phyloP scores from a whole-genome alignment of 2,113 vertebrate genomes.

The Archocentrus centrarchus region DNA sequence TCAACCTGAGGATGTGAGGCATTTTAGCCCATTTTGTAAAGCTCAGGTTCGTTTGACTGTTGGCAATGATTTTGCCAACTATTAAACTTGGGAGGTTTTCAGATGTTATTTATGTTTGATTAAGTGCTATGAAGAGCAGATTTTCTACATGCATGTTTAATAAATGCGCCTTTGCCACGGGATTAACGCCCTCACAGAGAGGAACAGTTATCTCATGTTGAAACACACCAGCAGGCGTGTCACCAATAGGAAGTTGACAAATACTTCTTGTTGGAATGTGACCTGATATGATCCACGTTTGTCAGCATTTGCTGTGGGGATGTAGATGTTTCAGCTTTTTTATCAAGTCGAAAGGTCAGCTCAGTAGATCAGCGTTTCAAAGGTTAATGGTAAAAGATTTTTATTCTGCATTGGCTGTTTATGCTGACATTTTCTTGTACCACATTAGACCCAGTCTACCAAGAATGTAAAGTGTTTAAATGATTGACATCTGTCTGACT shows the following conservation, averaged over 20 bases:
- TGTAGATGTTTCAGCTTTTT: conserved; percentile 3
- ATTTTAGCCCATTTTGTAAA: neutral
- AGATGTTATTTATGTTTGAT: neutral
- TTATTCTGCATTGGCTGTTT: neutral
- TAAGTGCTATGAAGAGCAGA: neutral
- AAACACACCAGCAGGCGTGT: conserved; percentile 30
- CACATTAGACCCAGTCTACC: neutral
- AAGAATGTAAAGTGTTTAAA: neutral
- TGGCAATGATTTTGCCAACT: neutral
- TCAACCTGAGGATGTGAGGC: conserved; percentile 1
- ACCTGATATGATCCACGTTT: conserved; percentile 15
- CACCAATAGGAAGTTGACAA: conserved; percentile 53
- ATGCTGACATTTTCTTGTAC: neutral
- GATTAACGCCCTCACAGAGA: neutral
- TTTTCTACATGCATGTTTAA: neutral
- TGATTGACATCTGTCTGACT: neutral
- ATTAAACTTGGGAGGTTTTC: neutral
- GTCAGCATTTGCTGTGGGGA: conserved; percentile 4
- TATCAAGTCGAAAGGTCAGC: neutral
- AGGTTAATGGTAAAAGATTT: neutral
- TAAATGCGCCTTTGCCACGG: neutral
- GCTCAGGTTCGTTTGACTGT: neutral
- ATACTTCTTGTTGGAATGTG: conserved; percentile 33
- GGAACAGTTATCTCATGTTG: conserved; percentile 31
- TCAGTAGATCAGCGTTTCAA: neutral